phyloP scores from a whole-genome alignment of 2,888 invertebrate genomes.

The Eristalinus aeneus region DNA sequence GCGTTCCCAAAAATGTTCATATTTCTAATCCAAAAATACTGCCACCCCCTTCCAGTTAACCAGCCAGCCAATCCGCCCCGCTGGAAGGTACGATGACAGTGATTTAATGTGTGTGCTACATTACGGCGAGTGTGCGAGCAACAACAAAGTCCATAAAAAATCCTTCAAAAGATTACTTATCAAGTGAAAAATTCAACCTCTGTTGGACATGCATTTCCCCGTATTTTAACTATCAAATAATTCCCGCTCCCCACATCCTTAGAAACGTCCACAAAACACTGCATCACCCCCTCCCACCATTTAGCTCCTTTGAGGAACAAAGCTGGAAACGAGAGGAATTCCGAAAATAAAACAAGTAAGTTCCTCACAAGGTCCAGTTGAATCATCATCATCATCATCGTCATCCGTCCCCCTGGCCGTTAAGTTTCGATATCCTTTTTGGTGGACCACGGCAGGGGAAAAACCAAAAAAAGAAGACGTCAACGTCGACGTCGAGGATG shows the following conservation, averaged over 20 bases:
- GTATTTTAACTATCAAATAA: slow-evolving; percentile 67
- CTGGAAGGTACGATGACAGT: slow-evolving; percentile 50
- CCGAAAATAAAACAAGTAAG: slow-evolving; percentile 52
- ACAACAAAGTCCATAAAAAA: slow-evolving; percentile 23
- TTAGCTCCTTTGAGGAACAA: slow-evolving; percentile 7
- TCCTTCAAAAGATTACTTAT: slow-evolving; percentile 62
- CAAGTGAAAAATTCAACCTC: slow-evolving; percentile 54
- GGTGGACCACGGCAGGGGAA: slow-evolving; percentile 29
- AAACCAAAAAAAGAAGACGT: too few relatives aligned
- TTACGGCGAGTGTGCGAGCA: slow-evolving; percentile 3
- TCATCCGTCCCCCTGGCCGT: background rate
- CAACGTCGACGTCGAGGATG: slow-evolving; percentile 4
- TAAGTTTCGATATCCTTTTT: slow-evolving; percentile 45
- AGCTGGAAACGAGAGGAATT: slow-evolving; percentile 34
- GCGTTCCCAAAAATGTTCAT: slow-evolving; percentile 34
- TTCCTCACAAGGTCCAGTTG: slow-evolving; percentile 61
- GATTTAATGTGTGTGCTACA: slow-evolving; percentile 46
- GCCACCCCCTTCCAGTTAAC: background rate
- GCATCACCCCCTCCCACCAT: background rate
- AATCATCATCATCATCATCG: slow-evolving; percentile 33
- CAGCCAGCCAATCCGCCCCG: background rate
- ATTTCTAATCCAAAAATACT: slow-evolving; percentile 49
- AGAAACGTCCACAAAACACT: background rate
- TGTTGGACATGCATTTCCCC: slow-evolving; percentile 57
- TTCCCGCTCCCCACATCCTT: slow-evolving; percentile 27